phyloP scores from a whole-genome alignment of 2,113 vertebrate genomes.

The Pipra filicauda region DNA sequence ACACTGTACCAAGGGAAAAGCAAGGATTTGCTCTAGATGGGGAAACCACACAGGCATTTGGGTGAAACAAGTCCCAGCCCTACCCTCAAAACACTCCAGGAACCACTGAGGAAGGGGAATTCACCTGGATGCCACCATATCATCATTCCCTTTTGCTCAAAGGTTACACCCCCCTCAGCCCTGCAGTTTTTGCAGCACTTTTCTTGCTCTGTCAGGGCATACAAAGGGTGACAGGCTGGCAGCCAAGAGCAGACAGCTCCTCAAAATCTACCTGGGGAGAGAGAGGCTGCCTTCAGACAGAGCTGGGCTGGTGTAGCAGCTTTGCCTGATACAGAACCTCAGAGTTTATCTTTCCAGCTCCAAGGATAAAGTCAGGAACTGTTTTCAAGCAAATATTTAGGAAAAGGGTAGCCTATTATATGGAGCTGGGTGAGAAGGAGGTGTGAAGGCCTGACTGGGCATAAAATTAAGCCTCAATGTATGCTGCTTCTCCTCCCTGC shows the following conservation, averaged over 20 bases:
- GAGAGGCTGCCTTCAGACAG: background rate
- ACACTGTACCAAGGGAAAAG: background rate
- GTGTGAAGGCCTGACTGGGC: background rate
- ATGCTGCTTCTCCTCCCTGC: background rate
- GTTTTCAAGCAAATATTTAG: background rate
- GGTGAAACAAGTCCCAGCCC: background rate
- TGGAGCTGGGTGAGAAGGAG: background rate
- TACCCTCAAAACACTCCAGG: background rate
- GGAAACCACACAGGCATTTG: background rate
- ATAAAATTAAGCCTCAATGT: background rate
- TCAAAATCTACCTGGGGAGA: background rate
- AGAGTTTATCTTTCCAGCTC: background rate
- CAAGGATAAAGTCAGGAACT: background rate
- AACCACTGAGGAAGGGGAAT: background rate
- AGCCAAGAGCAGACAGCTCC: background rate
- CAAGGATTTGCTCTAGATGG: background rate
- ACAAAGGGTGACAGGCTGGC: background rate
- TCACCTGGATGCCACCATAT: background rate
- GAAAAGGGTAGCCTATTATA: background rate
- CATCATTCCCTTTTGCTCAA: accelerated
- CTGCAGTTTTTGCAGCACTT: background rate
- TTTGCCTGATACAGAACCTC: background rate
- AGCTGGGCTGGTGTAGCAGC: background rate
- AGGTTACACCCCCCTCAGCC: background rate
- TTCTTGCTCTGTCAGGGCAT: background rate